Conservation (phyloP, 2,888 invertebrate species). For the Lochmaea crataegi region DNA sequence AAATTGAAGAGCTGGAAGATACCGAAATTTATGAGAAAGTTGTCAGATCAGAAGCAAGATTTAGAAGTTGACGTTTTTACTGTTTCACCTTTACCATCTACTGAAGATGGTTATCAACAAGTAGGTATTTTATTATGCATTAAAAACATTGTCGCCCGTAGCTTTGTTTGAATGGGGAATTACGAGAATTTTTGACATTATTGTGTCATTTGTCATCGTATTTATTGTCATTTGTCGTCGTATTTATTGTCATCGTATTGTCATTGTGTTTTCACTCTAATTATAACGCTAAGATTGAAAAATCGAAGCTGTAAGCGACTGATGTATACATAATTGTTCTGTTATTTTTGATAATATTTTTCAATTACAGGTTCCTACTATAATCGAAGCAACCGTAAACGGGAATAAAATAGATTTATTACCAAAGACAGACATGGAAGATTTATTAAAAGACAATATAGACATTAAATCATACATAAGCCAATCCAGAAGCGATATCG, state of each 20-base stretch:
- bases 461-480: constrained; percentile 80
- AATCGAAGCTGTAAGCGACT: too few relatives aligned
- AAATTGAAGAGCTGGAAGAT: constrained; percentile 77
- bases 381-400: constrained; percentile 56
- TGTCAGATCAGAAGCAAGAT: constrained; percentile 54
- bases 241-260: too few relatives aligned
- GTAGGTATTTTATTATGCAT: constrained; percentile 37
- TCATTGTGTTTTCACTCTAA: too few relatives aligned
- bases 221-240: too few relatives aligned
- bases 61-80: constrained; percentile 57
- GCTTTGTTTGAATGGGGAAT: too few relatives aligned
- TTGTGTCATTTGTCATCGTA: too few relatives aligned
- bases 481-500: constrained; percentile 78
- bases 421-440: constrained; percentile 47
- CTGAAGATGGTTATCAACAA: constrained; percentile 56
- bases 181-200: too few relatives aligned
- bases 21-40: constrained; percentile 75
- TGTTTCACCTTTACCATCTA: constrained; percentile 48
- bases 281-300: too few relatives aligned
- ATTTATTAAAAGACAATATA: constrained; percentile 70
- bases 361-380: constrained; percentile 71
- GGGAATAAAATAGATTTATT: constrained; percentile 53
- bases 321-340: too few relatives aligned
- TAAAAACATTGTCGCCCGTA: too few relatives aligned
- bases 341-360: not conserved